Percentiles rank a stretch among this genome's conserved stretches.
Evolutionary conservation across 2,888 invertebrate genomes (phyloP).

Genomic region (Dasysyrphus tricinctus): DNA sequence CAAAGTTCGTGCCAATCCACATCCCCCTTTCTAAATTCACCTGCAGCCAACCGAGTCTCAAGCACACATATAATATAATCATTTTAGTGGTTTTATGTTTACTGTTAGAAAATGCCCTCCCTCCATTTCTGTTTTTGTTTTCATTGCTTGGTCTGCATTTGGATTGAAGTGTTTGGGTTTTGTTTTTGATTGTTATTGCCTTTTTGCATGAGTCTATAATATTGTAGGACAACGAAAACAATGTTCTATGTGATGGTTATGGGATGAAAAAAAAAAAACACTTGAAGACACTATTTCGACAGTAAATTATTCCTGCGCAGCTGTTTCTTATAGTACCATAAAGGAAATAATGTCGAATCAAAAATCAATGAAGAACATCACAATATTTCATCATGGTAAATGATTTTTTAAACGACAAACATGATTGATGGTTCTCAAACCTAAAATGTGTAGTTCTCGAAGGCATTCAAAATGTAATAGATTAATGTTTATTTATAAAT

Average conservation of each 20-base stretch:
- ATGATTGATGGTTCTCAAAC: neutral
- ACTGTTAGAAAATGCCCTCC: constrained; percentile 14
- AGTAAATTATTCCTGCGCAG: neutral
- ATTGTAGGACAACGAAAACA: neutral
- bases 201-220: constrained; percentile 53
- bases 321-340: constrained; percentile 7
- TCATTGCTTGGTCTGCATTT: constrained; percentile 56
- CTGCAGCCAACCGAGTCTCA: neutral
- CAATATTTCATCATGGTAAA: neutral
- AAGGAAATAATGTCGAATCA: neutral
- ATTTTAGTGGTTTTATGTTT: constrained; percentile 33
- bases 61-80: constrained; percentile 30
- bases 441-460: no score
- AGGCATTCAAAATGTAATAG: no score
- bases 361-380: neutral
- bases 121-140: constrained; percentile 18
- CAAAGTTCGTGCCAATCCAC: neutral
- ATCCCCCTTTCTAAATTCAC: neutral
- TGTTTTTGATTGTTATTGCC: constrained; percentile 65
- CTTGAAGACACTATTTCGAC: neutral
- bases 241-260: neutral
- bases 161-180: constrained; percentile 38
- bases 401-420: neutral
- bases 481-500: no score
- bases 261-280: neutral